Conservation (phyloP, 2,888 invertebrate species). For the Apocheima hispidaria region DNA sequence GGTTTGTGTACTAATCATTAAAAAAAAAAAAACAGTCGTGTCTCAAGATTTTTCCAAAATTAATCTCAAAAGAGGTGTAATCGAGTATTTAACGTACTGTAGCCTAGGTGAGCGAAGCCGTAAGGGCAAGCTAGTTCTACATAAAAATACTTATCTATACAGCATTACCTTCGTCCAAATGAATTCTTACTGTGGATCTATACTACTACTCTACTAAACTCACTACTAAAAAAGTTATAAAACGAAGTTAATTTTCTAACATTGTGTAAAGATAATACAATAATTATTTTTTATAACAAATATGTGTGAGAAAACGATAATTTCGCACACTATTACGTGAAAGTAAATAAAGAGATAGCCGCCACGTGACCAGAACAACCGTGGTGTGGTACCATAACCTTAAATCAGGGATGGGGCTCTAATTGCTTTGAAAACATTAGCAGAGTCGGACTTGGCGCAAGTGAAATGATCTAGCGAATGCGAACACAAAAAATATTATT, state of each 20-base stretch:
- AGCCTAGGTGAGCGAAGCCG: too few relatives aligned
- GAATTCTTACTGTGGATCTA: too few relatives aligned
- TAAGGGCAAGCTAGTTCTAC: too few relatives aligned
- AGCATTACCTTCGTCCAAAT: too few relatives aligned
- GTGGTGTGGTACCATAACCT: conserved; percentile 74
- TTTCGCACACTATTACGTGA: conserved; percentile 68
- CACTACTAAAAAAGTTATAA: too few relatives aligned
- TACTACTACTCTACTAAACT: neutral
- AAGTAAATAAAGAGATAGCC: conserved; percentile 80
- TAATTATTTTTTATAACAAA: neutral
- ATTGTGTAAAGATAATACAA: neutral
- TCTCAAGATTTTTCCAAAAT: too few relatives aligned
- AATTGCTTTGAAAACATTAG: conserved; percentile 83
- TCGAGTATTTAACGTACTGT: too few relatives aligned
- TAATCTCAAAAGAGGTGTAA: too few relatives aligned
- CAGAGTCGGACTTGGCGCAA: conserved; percentile 57
- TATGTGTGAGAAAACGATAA: conserved; percentile 54
- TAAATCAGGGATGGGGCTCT: conserved; percentile 81
- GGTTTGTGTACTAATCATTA: too few relatives aligned
- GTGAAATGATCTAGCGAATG: conserved; percentile 38
- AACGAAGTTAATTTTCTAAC: too few relatives aligned
- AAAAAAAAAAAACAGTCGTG: too few relatives aligned
- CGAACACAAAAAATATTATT: neutral
- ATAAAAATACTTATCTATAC: too few relatives aligned
- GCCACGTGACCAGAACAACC: conserved; percentile 78